These are phyloP conservation scores for Tenthredo livida DNA, from an alignment of 2,888 invertebrate species.

Conservation along the genomic window DNA sequence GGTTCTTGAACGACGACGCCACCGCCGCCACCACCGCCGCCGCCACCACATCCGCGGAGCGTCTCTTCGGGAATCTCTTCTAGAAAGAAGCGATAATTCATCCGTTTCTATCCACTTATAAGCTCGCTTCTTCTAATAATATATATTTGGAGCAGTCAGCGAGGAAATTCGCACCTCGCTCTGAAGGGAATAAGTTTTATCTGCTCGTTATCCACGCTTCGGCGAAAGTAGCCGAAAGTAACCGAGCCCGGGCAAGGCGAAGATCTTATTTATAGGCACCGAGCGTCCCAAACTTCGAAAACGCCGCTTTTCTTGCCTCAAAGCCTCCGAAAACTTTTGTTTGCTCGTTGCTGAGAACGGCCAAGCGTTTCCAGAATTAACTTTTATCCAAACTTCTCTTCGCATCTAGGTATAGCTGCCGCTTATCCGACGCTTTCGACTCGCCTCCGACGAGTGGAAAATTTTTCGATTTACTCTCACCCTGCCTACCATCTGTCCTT, in stretches of 20 bases:
- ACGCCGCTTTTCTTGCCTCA: constrained; percentile 58
- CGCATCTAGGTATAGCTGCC: constrained; percentile 46
- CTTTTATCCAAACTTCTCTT: constrained; percentile 62
- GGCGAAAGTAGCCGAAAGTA: constrained; percentile 60
- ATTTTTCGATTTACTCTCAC: constrained; percentile 43
- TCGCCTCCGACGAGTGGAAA: constrained; percentile 39
- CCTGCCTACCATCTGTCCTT: constrained; percentile 25
- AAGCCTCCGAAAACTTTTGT: constrained; percentile 55
- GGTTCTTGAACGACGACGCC: background rate
- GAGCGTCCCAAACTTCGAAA: constrained; percentile 57
- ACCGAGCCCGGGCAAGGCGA: constrained; percentile 54
- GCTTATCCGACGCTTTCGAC: constrained; percentile 56
- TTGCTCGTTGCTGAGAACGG: constrained; percentile 61
- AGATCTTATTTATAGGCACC: constrained; percentile 62
- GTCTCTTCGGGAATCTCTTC: constrained; percentile 37
- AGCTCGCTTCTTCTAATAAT: constrained; percentile 46
- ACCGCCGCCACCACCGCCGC: background rate
- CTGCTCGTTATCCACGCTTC: constrained; percentile 63
- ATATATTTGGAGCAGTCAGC: constrained; percentile 50
- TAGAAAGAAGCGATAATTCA: constrained; percentile 46
- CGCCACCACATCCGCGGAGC: background rate
- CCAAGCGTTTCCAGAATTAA: constrained; percentile 65
- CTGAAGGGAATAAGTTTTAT: constrained; percentile 59
- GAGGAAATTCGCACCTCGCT: constrained; percentile 52
- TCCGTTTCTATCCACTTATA: constrained; percentile 48